Base-by-base conservation (phyloP, 1,140 invertebrate genomes). In the Cyphomyrmex costatus region DNA sequence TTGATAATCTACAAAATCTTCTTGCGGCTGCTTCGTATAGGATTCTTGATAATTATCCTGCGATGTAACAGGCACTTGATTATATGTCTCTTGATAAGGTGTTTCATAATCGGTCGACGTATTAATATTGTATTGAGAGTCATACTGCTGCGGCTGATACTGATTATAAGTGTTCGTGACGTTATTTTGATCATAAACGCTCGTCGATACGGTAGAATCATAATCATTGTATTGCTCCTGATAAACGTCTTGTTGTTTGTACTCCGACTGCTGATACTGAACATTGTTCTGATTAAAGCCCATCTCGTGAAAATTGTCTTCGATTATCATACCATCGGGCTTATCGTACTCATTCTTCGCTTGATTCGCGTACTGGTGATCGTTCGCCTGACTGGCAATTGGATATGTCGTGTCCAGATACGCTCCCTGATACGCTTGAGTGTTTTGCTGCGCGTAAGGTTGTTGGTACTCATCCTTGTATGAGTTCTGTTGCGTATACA, bases 381-480 rank as follows among this genome's bases (percentile, higher is more conserved):
- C 86, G 49, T 90, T 89, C 21, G 88, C 71, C 56, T 89, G 85
- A 16, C 80, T 87, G 36, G 76, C 65, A 53, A 76, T 80, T 27
- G 89, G 82, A 86, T 91, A 91, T 49, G 86, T 87, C 66, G 86
- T 73, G 12, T 90, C 83, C 61, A 88, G 33, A 68, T 90, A 90
- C 30, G 89, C 49, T 42, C 88, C 88, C 49, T 90, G 89, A 86
- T 92, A 91, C 73, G 89, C 73, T 51, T 92, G 74, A 30, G 86
- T 83, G 19, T 88, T 89, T 65, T 85, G 86, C 49, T 94, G 85
- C 46, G 76, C 61, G 60, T 91, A 86, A 84, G 88, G 93, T 86
- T 77, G 95, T 61, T 93, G 92, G 68, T 95, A 92, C 78, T 93
- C 90, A 71, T 92, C 87, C 85, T 92, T 91, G 85, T 93, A 93